Evolutionary conservation across 2,113 vertebrate species (phyloP).

Genomic region (Vulpes ferrilata): DNA sequence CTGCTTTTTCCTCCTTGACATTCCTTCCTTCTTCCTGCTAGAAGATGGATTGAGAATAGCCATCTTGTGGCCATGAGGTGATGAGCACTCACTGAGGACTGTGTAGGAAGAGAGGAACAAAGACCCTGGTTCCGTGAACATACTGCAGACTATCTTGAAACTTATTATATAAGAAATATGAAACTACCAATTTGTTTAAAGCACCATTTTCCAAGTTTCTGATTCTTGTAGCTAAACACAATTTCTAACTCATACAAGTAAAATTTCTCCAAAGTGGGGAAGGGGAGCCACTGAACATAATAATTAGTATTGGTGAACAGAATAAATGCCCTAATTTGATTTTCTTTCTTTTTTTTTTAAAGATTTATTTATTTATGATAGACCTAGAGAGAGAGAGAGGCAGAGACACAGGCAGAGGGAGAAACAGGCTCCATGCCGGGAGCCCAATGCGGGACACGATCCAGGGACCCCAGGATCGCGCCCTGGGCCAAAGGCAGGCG

Average conservation of each 20-base stretch:
- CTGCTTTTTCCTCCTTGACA: not conserved
- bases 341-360: not conserved
- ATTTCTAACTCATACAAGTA: not conserved
- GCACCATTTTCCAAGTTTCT: slow-evolving; percentile 24
- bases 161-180: not conserved
- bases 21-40: not conserved
- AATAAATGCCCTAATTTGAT: not conserved
- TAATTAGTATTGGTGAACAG: not conserved
- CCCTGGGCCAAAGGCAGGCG: too few relatives aligned
- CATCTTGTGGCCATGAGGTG: not conserved
- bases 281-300: not conserved
- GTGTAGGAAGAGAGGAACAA: not conserved
- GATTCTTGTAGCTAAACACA: not conserved
- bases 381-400: too few relatives aligned
- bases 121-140: not conserved
- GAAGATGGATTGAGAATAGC: not conserved
- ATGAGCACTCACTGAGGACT: not conserved
- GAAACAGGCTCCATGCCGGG: too few relatives aligned
- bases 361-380: too few relatives aligned
- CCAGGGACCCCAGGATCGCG: too few relatives aligned
- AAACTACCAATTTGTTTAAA: not conserved
- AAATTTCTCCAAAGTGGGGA: not conserved
- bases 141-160: not conserved
- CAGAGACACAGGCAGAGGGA: too few relatives aligned
- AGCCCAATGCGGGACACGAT: too few relatives aligned